A percentile compares a stretch with the other conserved stretches of the same genome.
Conservation (phyloP, 2,888 invertebrate species). For the Hydrotaea diabolus region DNA sequence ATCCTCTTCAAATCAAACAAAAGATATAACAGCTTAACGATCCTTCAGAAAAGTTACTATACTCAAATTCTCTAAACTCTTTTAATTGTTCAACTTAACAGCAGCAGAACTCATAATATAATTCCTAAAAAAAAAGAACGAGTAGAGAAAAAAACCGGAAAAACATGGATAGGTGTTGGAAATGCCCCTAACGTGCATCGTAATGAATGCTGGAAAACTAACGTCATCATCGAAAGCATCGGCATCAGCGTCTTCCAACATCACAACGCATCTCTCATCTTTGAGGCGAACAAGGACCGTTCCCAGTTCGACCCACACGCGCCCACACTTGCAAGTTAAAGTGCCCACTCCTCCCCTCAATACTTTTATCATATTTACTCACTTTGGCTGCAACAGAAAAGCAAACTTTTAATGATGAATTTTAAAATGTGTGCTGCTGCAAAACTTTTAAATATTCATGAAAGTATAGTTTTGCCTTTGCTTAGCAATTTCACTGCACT, state of each 20-base stretch:
- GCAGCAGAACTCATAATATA: slow-evolving; percentile 27
- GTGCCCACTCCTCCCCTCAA: slow-evolving; percentile 26
- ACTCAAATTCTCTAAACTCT: slow-evolving; percentile 41
- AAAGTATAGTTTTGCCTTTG: slow-evolving; percentile 34
- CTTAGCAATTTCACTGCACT: not conserved
- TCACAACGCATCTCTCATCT: not conserved
- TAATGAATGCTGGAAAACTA: slow-evolving; percentile 1
- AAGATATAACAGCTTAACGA: slow-evolving; percentile 37
- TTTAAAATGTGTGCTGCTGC: slow-evolving; percentile 51
- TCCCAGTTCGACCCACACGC: not conserved
- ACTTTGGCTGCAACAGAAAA: slow-evolving; percentile 28
- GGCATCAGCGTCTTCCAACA: not conserved
- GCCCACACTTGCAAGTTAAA: not conserved
- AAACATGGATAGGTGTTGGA: slow-evolving; percentile 49
- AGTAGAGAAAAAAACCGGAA: slow-evolving; percentile 16
- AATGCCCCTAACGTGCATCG: slow-evolving; percentile 31
- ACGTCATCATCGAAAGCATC: not conserved
- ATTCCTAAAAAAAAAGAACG: slow-evolving; percentile 23
- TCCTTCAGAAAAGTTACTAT: slow-evolving; percentile 39
- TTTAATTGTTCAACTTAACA: slow-evolving; percentile 48
- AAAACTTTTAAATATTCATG: slow-evolving; percentile 66
- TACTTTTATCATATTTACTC: slow-evolving; percentile 39
- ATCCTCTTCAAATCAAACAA: slow-evolving; percentile 38
- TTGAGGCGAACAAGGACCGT: slow-evolving; percentile 6
- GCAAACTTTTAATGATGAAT: slow-evolving; percentile 65